These are phyloP conservation scores for Tupaia chinensis DNA, from an alignment of 2,113 vertebrate species.

Conservation along the genomic window DNA sequence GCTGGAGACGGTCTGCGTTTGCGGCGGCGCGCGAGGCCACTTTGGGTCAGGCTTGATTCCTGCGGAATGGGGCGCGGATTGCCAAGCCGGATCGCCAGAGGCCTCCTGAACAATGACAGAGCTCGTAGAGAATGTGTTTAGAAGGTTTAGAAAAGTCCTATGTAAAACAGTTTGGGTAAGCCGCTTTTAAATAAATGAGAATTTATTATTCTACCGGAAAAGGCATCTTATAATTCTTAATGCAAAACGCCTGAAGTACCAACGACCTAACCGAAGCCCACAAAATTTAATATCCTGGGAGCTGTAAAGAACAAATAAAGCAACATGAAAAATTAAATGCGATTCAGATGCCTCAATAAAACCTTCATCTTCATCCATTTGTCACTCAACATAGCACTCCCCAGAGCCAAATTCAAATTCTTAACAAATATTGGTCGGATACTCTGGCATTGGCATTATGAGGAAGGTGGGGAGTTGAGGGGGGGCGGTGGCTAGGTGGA, in stretches of 20 bases:
- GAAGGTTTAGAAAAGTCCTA: slow-evolving; percentile 39
- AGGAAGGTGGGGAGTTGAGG: too few species aligned
- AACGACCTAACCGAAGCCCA: slow-evolving; percentile 19
- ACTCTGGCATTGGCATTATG: not conserved
- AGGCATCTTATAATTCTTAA: slow-evolving; percentile 60
- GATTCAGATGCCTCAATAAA: slow-evolving; percentile 71
- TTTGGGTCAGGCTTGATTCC: not conserved
- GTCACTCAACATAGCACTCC: slow-evolving; percentile 65
- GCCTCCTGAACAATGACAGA: not conserved
- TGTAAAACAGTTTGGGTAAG: slow-evolving; percentile 1
- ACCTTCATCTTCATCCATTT: slow-evolving; percentile 63
- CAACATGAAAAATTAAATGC: slow-evolving; percentile 75
- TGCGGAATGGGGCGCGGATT: not conserved
- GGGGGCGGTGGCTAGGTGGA: too few species aligned
- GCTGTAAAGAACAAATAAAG: slow-evolving; percentile 66
- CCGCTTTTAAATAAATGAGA: slow-evolving; percentile 42
- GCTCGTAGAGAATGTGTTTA: not conserved
- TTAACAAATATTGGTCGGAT: slow-evolving; percentile 37
- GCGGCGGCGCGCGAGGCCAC: not conserved
- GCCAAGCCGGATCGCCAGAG: not conserved
- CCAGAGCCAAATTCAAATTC: slow-evolving; percentile 68
- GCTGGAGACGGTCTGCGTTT: not conserved
- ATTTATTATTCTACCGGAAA: slow-evolving; percentile 57
- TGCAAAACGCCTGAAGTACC: slow-evolving; percentile 57
- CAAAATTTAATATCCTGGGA: slow-evolving; percentile 66